These are phyloP conservation scores for Scomberomorus guttatus DNA, from an alignment of 2,797 vertebrate genomes.

Conservation along the genomic window DNA sequence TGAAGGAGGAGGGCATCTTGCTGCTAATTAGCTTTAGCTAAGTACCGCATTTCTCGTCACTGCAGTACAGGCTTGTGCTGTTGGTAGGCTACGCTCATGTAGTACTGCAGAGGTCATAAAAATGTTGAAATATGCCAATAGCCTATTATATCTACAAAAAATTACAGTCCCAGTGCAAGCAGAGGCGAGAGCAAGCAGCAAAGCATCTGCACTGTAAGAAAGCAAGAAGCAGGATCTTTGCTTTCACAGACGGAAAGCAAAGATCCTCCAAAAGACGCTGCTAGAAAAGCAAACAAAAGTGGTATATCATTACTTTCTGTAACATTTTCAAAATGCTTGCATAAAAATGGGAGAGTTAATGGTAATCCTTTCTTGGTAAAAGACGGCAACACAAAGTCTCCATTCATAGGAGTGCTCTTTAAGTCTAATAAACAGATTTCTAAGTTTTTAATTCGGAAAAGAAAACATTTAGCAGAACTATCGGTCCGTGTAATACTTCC, in stretches of 20 bases:
- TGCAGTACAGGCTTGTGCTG: too few species aligned
- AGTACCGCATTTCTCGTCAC: too few species aligned
- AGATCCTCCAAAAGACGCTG: background rate
- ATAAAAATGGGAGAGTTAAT: background rate
- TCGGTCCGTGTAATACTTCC: background rate
- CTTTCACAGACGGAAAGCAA: background rate
- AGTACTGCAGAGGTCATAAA: too few species aligned
- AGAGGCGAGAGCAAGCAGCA: too few species aligned
- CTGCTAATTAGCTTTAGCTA: too few species aligned
- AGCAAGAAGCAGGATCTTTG: too few species aligned
- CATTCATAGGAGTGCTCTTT: background rate
- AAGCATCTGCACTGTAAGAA: too few species aligned
- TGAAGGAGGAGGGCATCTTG: too few species aligned
- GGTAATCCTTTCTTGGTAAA: background rate
- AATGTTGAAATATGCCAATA: too few species aligned
- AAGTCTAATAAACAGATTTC: background rate
- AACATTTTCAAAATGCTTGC: background rate
- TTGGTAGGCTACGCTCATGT: too few species aligned
- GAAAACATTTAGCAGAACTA: background rate
- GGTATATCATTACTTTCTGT: background rate
- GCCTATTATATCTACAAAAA: too few species aligned
- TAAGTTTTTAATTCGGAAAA: background rate
- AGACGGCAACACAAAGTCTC: background rate
- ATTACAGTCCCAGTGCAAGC: too few species aligned
- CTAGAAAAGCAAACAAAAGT: background rate